Conservation (phyloP, 2,888 invertebrate genomes). For the Sympetrum striolatum region DNA sequence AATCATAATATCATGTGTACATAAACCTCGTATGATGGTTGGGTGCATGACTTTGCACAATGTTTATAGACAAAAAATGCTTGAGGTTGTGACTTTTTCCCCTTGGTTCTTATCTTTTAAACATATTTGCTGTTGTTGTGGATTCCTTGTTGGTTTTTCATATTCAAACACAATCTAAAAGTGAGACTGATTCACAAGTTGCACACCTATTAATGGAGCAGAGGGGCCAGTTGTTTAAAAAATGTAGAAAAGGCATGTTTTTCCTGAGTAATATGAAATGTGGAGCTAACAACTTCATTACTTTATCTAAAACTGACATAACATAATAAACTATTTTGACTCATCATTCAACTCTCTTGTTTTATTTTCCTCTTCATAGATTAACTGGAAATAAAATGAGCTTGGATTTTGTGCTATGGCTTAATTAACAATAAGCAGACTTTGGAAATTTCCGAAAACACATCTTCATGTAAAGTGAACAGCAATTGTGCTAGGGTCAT, state of each 20-base stretch:
- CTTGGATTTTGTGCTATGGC: neutral
- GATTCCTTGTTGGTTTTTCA: neutral
- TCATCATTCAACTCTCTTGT: neutral
- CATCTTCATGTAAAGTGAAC: neutral
- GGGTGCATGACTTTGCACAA: neutral
- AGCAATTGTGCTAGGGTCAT: too few species aligned
- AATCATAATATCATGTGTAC: neutral
- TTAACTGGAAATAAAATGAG: neutral
- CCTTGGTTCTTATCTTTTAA: neutral
- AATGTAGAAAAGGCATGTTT: neutral
- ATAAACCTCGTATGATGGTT: neutral
- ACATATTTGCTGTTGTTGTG: neutral
- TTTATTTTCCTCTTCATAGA: neutral
- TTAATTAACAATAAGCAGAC: neutral
- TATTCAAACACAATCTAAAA: neutral
- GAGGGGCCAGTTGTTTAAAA: neutral
- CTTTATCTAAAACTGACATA: neutral
- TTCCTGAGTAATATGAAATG: neutral
- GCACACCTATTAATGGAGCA: neutral
- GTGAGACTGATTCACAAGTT: neutral
- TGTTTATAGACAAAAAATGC: neutral
- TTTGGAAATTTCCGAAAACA: neutral
- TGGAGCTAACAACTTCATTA: neutral
- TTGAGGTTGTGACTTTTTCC: neutral
- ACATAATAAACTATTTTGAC: neutral